Conservation (phyloP, 2,888 invertebrate species). For the Apodemia hepburni region DNA sequence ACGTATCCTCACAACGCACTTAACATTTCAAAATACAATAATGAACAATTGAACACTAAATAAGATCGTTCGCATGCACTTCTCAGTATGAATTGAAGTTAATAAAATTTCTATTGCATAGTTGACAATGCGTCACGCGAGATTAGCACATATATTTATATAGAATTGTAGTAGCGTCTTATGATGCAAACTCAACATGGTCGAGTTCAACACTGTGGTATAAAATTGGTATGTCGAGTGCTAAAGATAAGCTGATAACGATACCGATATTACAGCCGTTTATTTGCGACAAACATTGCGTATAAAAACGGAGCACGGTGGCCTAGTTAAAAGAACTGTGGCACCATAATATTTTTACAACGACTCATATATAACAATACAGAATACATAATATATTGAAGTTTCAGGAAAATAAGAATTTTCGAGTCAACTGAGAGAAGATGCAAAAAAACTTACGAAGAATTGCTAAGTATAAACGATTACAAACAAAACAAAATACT, state of each 20-base stretch:
- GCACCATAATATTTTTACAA: constrained; percentile 2
- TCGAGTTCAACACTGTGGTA: constrained; percentile 51
- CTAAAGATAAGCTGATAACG: constrained; percentile 76
- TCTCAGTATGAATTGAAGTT: constrained; percentile 29
- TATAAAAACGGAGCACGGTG: constrained; percentile 38
- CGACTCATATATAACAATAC: background rate
- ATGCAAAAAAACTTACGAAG: too few species aligned
- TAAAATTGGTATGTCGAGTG: constrained; percentile 65
- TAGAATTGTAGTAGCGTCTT: constrained; percentile 22
- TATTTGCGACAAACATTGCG: constrained; percentile 48
- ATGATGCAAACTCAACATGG: constrained; percentile 47
- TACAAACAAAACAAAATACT: too few species aligned
- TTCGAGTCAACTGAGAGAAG: too few species aligned
- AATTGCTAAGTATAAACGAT: too few species aligned
- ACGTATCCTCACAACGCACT: constrained; percentile 9
- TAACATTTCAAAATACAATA: constrained; percentile 12
- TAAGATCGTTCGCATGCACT: constrained; percentile 29
- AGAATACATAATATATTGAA: too few species aligned
- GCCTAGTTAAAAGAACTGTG: constrained; percentile 7
- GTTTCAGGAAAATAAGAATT: too few species aligned
- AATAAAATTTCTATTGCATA: constrained; percentile 37
- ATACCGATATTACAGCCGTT: constrained; percentile 51
- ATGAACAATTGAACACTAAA: constrained; percentile 25
- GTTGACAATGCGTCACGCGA: constrained; percentile 34
- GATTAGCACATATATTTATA: constrained; percentile 28